These are phyloP conservation scores for Brachyhypopomus occidentalis DNA, from an alignment of 2,113 vertebrate genomes.

Conservation along the genomic window DNA sequence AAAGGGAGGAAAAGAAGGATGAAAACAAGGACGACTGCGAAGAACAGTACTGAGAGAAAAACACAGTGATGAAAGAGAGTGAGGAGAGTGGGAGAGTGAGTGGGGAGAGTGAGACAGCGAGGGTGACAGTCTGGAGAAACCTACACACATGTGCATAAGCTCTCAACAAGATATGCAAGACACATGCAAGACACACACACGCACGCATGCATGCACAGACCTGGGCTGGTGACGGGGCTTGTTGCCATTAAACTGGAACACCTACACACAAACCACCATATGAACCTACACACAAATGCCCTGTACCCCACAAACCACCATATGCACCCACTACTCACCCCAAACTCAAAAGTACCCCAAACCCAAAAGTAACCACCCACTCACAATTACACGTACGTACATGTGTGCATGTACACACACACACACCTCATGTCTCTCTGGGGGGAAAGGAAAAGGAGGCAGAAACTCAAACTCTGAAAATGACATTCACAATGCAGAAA, in stretches of 20 bases:
- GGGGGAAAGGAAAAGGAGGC: neutral
- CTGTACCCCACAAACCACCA: too few relatives aligned
- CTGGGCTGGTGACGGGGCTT: too few relatives aligned
- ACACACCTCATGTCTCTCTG: neutral
- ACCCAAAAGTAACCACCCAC: too few relatives aligned
- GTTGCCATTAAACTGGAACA: neutral
- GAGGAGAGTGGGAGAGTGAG: too few relatives aligned
- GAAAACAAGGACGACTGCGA: too few relatives aligned
- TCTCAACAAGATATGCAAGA: neutral
- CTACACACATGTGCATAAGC: neutral
- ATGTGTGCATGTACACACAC: neutral
- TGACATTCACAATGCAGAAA: slow-evolving; percentile 15
- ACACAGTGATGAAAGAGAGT: too few relatives aligned
- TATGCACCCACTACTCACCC: too few relatives aligned
- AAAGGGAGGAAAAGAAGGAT: too few relatives aligned
- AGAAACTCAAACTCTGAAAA: neutral
- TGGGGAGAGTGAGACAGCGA: too few relatives aligned
- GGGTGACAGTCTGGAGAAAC: neutral
- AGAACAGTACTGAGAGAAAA: too few relatives aligned
- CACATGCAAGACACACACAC: slow-evolving; percentile 11
- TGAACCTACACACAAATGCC: too few relatives aligned
- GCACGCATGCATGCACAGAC: neutral
- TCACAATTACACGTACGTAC: neutral
- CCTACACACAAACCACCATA: neutral
- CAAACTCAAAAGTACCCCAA: too few relatives aligned